Base-by-base conservation (phyloP, 2,113 vertebrate genomes). In the Narcine bancroftii region DNA sequence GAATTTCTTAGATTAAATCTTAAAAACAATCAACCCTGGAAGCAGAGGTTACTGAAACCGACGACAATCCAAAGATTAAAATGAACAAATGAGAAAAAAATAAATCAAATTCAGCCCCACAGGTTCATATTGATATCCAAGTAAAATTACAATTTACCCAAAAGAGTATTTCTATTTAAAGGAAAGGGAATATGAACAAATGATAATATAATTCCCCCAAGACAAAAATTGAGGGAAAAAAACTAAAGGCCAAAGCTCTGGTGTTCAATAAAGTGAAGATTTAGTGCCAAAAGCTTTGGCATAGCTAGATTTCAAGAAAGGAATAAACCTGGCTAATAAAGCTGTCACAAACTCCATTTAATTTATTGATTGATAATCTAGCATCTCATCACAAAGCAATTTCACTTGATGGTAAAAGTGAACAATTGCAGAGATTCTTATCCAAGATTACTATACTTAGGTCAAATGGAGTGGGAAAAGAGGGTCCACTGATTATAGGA, bases 51-150 rank as follows among this genome's bases (percentile, higher is more conserved):
- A 24, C 21, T 91, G 24, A 19, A 42, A 69, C 19, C 26, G 39
- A 26, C 63, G 29, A 19, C 36, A 69, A 26, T 39, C 39, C 63
- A 45, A 91, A 29, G 63, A 45, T 29, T 69, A 63, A 91, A 91
- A 45, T 69, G 87, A 66, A 36, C 21, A 69, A 89, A 65, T 89
- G 85, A 66, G 60, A 91, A 66, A 42, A n/a, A 76, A 63, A 85
- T n/a, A 85, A 17, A 85, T 60, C 50, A 60, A 66, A 66, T 17
- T 39, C 39, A 65, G 56, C 9, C 29, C 6, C 63, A 45, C 24
- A 63, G 45, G 29, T 45, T 66, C 15, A 91, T 69, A 45, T 6
- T 33, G 63, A 33, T 47, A 33, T 9, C 60, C 42, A 47, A 29
- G 39, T 47, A 83, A 21, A 53, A 53, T 50, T 69, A 69, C 26